Evolutionary conservation across 2,797 vertebrate genomes (phyloP), one percentile per base, ranked within the genome.

Genomic region (Trachops cirrhosus): DNA sequence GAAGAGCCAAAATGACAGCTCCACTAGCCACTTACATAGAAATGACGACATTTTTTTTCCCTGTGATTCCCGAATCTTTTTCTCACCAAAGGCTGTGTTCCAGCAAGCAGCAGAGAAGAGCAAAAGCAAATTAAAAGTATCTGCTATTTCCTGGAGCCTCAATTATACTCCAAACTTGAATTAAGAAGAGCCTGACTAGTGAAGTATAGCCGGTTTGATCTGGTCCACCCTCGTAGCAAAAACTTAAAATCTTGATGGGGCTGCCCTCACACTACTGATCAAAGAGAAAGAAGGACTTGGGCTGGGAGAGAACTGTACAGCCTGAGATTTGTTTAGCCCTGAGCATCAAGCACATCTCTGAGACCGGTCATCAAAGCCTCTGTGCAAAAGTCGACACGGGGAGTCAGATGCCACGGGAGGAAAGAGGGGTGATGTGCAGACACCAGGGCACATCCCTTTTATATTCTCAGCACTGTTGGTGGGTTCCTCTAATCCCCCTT

Each of bases 11-110:
- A 95, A 78, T 90, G 39, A 64, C 9, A 89, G 62, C 22, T 91
- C 41, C 73, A 75, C 92, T 95, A 80, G 96, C 41, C 59, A 92
- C 93, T 80, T 52, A 86, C 67, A 71, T 88, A 92, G 57, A 4
- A 9, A 92, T 77, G 96, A 92, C 77, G 96, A 18, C 37, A 21
- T 93, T 91, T 59, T 93, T 82, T 97, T 97, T 94, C 91, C 74
- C 86, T 57, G 9, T 75, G 37, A 95, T 86, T 87, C 11, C 59
- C 50, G 10, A 82, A 34, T 52, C 19, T 54, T 62, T 89, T 93
- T 82, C 32, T 85, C 19, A 59, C 67, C n/a, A 48, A 48, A 83
- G 22, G 41, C 70, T 77, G 62, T 92, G 19, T 82, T 96, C 59
- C 34, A 95, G 41, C 3, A 86, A n/a, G 59, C 57, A 91, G 29